Percentiles rank a stretch among this genome's conserved stretches.
phyloP scores from a whole-genome alignment of 2,113 vertebrate species.

The Salvelinus namaycush region DNA sequence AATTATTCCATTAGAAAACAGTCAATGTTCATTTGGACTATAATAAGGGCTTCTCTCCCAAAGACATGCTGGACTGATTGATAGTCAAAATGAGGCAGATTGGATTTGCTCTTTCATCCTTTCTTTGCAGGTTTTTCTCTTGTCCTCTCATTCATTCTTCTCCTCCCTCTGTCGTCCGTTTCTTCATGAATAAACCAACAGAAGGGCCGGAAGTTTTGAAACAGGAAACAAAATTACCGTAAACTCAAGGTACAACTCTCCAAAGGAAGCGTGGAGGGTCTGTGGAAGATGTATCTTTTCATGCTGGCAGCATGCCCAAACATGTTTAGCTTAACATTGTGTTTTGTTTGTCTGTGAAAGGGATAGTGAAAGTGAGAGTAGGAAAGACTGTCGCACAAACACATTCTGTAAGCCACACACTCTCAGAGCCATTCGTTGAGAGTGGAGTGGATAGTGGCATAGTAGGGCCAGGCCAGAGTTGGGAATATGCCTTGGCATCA shows the following conservation, averaged over 20 bases:
- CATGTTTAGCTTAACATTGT: constrained; percentile 1
- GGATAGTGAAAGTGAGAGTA: too few species aligned
- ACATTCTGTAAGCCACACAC: not conserved
- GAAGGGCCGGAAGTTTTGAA: constrained; percentile 55
- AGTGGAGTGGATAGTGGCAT: constrained; percentile 9
- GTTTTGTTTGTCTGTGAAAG: too few species aligned
- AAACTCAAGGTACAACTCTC: constrained; percentile 46
- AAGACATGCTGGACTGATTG: constrained; percentile 62
- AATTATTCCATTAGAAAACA: constrained; percentile 73
- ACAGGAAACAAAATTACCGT: constrained; percentile 61
- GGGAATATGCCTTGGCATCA: constrained; percentile 39
- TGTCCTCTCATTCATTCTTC: constrained; percentile 41
- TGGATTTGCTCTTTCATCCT: constrained; percentile 63
- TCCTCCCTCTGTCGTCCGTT: constrained; percentile 4
- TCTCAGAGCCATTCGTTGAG: not conserved
- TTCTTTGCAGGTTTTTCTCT: constrained; percentile 36
- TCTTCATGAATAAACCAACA: constrained; percentile 66
- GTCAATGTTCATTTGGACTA: constrained; percentile 68
- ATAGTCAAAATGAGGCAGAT: constrained; percentile 65
- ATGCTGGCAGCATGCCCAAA: not conserved
- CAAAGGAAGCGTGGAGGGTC: constrained; percentile 4
- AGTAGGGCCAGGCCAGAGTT: constrained; percentile 31
- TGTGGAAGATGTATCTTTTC: constrained; percentile 15
- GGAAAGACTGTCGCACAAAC: too few species aligned
- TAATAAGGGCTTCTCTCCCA: constrained; percentile 62